Base-by-base conservation (phyloP, 2,797 vertebrate species). In the Limosa lapponica region DNA sequence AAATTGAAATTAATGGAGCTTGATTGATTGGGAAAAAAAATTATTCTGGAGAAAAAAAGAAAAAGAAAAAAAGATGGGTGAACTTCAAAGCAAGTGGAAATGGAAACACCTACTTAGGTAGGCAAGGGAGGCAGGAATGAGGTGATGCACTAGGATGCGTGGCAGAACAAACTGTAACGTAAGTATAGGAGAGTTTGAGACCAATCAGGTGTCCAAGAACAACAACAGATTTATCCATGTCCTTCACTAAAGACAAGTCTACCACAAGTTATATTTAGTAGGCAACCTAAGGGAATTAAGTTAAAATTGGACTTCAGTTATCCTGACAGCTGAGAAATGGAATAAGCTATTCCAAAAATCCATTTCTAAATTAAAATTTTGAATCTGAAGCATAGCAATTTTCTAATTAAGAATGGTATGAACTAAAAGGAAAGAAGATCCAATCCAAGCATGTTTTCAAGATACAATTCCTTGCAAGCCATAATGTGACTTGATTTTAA, bases 241-340 rank as follows among this genome's bases (percentile, higher is more conserved):
- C 83, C 73, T 82, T 84, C 61, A 66, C 25, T 75, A 89, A 90
- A 90, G 73, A 41, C 28, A 65, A 61, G 36, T 17, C 61, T 34
- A 74, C 41, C 28, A 69, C 49, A 51, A 93, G 36, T 58, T 89
- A 69, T 44, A 80, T 82, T 70, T 72, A 85, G 78, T 27, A 89
- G 41, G 71, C 74, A 73, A 64, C 32, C 39, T 78, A 69, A 69
- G 41, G 61, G 11, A 62, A 79, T 79, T 48, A 82, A 77, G 49
- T 81, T 92, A 84, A 95, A 93, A 94, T 32, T 69, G 74, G 75
- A 78, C 69, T 84, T 93, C 23, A 51, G 61, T 93, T 87, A 85
- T 61, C 24, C 17, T 74, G 43, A 90, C 71, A 91, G 70, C 16
- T 67, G 18, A 52, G 2, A 85, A 94, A 71, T 32, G 23, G 65